Base-by-base conservation (phyloP, 2,888 invertebrate species). In the Ectobius pallidus region DNA sequence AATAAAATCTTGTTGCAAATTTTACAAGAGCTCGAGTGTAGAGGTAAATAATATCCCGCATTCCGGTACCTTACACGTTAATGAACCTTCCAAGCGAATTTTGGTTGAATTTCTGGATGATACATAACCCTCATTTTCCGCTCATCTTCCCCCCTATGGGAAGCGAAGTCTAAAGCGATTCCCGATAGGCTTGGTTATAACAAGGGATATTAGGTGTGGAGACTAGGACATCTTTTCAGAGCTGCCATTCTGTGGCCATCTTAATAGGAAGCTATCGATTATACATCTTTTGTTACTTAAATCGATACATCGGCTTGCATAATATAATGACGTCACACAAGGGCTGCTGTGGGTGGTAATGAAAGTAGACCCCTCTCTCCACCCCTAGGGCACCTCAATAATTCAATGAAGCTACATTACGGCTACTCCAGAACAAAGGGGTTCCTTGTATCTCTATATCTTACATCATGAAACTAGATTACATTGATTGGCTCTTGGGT, bases 391-490 rank as follows among this genome's bases (percentile, higher is more conserved):
- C 52, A 52, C 52, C 7, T 52, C 58, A 58, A 32, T 58, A 58
- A 58, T 58, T 58, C 30, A 58, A 58, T 58, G 32, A 58, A 58
- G 32, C n/a, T 3, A 30, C 58, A 58, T 58, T 58, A 58, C 30
- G 27, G 22, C n/a, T 58, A 58, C 58, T n/a, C 14, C 27, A n/a
- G 58, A 58, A 58, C 58, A 58, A 58, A 58, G 58, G 58, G 30
- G 27, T 30, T 58, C 27, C 27, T 30, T 27, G 58, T 27, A 58
- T 27, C 58, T 25, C 25, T 32, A 25, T 32, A 58, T 58, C 58
- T 58, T 58, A 58, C 58, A 58, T 58, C 58, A 18, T 32, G 27
- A 58, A 58, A 58, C 58, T 58, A 58, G 58, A 58, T 58, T 58
- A 58, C 58, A 32, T 16, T 58, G 58, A 58, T 58, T 58, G 58